Base-by-base conservation (phyloP, 1,140 invertebrate species). In the Physella acuta region DNA sequence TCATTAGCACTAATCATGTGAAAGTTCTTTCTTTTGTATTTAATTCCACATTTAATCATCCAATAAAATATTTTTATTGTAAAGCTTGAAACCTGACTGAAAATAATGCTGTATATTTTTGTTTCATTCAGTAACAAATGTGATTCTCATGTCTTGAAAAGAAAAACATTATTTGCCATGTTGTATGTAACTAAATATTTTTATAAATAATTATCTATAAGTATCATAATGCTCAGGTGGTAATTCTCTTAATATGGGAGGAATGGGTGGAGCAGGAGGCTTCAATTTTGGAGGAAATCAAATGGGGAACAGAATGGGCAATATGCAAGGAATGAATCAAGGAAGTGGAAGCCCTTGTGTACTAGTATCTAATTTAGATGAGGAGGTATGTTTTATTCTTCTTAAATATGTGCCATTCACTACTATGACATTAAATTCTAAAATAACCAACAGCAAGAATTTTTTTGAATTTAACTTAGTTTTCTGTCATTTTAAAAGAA, bases 281-380 rank as follows among this genome's bases (percentile, higher is more conserved):
- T 58, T 58, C 36, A 68, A 68, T 39, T 59, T 68, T 58, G 66
- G 55, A 16, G 59, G 36, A 24, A 66, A 56, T 39, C 55, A 60
- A 31, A 14, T 60, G 31, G 66, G 66, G 37, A 59, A 68, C 37
- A 30, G 66, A 11, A 11, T 60, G 37, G 56, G 56, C 56, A 49
- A 33, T 20, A 44, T 68, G 53, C 3, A 16, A 34, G 66, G 55
- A n/a, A 51, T 59, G 56, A 59, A 68, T 24, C 34, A 36, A 17
- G 28, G 34, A 34, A 31, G 8, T 36, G 66, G 66, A 3, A 31
- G 8, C 8, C 66, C 66, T 20, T 68, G 66, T 53, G 75, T 87
- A 34, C 78, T 87, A 0, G 87, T 87, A 16, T 86, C 86, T 11
- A 87, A 87, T 74, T 78, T 87, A 31, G 84, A 87, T 75, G 86